Percentiles rank a stretch among this genome's conserved stretches.
Evolutionary conservation across 2,888 invertebrate genomes (phyloP).

Genomic region (Cosmopolites sordidus): DNA sequence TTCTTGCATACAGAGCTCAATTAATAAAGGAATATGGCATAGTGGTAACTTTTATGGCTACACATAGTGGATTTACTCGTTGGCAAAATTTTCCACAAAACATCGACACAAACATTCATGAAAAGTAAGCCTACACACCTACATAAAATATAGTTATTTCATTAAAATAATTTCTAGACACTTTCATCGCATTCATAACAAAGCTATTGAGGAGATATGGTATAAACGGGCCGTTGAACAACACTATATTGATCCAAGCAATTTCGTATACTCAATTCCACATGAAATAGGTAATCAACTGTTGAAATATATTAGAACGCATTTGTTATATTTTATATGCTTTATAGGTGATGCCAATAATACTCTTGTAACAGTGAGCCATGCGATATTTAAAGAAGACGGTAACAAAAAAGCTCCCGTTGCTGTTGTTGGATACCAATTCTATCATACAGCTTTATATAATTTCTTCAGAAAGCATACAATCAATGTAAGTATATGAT

Average conservation of each 20-base stretch:
- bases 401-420: constrained; percentile 56
- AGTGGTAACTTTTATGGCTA: constrained; percentile 81
- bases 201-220: constrained; percentile 84
- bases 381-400: constrained; percentile 68
- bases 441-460: constrained; percentile 73
- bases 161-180: constrained; percentile 51
- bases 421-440: constrained; percentile 76
- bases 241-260: constrained; percentile 69
- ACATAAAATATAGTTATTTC: not conserved
- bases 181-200: constrained; percentile 70
- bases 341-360: constrained; percentile 47
- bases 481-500: constrained; percentile 56
- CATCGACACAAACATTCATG: constrained; percentile 45
- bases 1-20: constrained; percentile 61
- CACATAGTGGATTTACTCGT: constrained; percentile 83
- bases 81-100: constrained; percentile 75
- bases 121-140: constrained; percentile 30
- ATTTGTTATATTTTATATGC: too few relatives aligned
- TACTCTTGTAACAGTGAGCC: constrained; percentile 78
- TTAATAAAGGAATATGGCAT: constrained; percentile 81
- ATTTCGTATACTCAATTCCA: constrained; percentile 78
- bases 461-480: constrained; percentile 80
- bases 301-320: too few relatives aligned
- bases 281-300: constrained; percentile 54
- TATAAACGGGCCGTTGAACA: constrained; percentile 85